phyloP scores from a whole-genome alignment of 2,113 vertebrate species.

The Dermatemys mawii region DNA sequence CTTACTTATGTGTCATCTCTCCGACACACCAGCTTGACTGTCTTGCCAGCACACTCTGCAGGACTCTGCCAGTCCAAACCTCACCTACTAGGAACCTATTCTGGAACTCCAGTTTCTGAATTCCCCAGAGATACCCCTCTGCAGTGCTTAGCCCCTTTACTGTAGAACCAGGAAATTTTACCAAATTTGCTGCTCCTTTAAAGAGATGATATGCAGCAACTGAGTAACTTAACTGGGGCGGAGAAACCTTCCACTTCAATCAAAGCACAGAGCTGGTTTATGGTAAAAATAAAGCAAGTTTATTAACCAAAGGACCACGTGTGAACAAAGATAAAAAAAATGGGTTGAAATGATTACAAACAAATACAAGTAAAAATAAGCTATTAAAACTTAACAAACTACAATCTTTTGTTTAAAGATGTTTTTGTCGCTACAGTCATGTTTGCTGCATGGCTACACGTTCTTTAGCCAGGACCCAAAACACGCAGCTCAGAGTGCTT shows the following conservation, averaged over 20 bases:
- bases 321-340: not conserved
- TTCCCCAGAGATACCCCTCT: not conserved
- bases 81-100: not conserved
- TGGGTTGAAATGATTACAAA: not conserved
- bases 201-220: not conserved
- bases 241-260: not conserved
- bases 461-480: not conserved
- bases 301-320: not conserved
- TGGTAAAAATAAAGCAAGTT: not conserved
- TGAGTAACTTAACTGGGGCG: not conserved
- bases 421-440: not conserved
- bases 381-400: not conserved
- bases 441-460: not conserved
- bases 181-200: not conserved
- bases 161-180: not conserved
- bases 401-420: not conserved
- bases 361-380: not conserved
- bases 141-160: not conserved
- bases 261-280: not conserved
- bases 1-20: not conserved
- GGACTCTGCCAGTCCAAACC: not conserved
- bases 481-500: not conserved
- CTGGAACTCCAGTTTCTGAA: not conserved
- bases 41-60: not conserved
- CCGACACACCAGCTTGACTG: not conserved